Evolutionary conservation across 2,797 vertebrate genomes (phyloP), one percentile per base, ranked within the genome.

Genomic region (Crocodylus rhombifer): DNA sequence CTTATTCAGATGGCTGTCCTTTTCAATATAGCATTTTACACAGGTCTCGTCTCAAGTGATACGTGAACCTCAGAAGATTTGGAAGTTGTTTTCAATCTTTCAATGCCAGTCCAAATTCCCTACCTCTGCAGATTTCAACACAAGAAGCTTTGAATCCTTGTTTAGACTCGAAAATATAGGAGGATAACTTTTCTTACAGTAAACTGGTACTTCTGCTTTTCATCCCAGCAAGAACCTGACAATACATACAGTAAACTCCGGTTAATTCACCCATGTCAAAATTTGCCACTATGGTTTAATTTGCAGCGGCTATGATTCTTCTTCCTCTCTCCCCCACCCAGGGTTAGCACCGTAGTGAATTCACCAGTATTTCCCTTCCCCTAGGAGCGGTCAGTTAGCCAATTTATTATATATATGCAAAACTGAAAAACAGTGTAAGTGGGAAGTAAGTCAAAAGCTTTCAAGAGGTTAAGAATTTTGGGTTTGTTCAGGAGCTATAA

Each of bases 1-100:
- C 61, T 85, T 16, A 55, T 89, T 84, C 23, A 58, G 5, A 58
- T 1, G 26, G 14, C 1, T 83, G 6, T 87, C 17, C 14, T 12
- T n/a, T 73, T 86, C 75, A 62, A 63, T 13, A 3, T 5, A 14
- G 64, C 92, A 17, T 73, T 94, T 87, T n/a, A 81, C 75, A 79
- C 78, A 3, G 2, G 21, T 56, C 57, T 80, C 80, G n/a, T 74
- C 71, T 74, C 63, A 55, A 86, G 4, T 76, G 25, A 13, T 10
- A 0, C 2, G 7, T 60, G 21, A 73, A 71, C 90, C 87, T 61
- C 1, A 85, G 51, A 88, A n/a, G 56, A 3, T 1, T 2, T 57
- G 7, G 26, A 58, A 14, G 64, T 7, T 1, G 1, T 71, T 84
- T 90, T 80, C 36, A 61, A 1, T 21, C 3, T 14, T 20, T 78